Percentiles rank a stretch among this genome's conserved stretches.
Evolutionary conservation across 2,888 invertebrate species (phyloP).

Genomic region (Lasioglossum calceatum): DNA sequence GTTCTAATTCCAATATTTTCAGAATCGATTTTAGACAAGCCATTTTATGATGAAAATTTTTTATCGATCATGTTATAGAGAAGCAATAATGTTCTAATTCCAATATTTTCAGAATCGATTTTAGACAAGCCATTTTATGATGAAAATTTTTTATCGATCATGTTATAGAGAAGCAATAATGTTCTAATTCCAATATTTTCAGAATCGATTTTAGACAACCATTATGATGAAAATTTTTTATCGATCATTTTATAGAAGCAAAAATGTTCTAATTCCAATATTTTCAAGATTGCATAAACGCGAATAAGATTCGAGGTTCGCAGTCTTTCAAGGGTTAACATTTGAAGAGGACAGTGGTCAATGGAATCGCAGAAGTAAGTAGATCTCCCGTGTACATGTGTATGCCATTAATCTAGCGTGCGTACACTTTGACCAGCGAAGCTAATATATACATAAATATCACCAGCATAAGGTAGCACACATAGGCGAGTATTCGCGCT

Average conservation of each 20-base stretch:
- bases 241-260: not conserved
- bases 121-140: not conserved
- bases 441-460: slow-evolving; percentile 16
- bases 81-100: not conserved
- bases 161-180: not conserved
- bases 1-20: no score
- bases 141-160: not conserved
- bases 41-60: not conserved
- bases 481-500: not conserved
- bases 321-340: not conserved
- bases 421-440: slow-evolving; percentile 13
- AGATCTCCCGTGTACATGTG: not conserved
- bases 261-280: no score
- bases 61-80: not conserved
- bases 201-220: no score
- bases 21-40: not conserved
- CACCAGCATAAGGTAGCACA: slow-evolving; percentile 14
- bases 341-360: not conserved
- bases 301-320: not conserved
- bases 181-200: no score
- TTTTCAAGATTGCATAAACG: not conserved
- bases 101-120: no score
- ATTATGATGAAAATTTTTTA: no score
- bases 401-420: slow-evolving; percentile 14
- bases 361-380: not conserved